phyloP scores from a whole-genome alignment of 2,113 vertebrate species.

The Muscicapa adusta region DNA sequence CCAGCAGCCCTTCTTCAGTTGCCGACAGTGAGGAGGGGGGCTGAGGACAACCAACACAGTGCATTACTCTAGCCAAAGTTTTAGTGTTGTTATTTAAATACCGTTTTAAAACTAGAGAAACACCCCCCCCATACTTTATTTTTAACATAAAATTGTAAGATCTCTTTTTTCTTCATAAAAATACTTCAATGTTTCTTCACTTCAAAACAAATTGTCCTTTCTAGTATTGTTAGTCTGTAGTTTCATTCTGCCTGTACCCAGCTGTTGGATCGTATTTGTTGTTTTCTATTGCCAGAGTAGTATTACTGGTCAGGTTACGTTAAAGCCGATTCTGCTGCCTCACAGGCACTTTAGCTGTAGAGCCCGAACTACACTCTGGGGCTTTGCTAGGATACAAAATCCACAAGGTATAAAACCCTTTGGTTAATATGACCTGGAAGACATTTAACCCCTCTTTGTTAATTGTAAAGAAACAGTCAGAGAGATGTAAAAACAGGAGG shows the following conservation, averaged over 20 bases:
- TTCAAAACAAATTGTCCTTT: background rate
- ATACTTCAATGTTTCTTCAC: background rate
- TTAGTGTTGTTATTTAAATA: background rate
- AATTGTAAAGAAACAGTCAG: constrained; percentile 56
- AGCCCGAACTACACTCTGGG: constrained; percentile 61
- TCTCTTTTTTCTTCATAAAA: background rate
- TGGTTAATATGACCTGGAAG: constrained; percentile 60
- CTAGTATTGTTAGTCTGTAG: background rate
- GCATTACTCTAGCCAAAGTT: background rate
- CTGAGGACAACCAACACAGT: background rate
- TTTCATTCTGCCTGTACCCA: background rate
- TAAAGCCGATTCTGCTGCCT: constrained; percentile 52
- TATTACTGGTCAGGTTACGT: constrained; percentile 22
- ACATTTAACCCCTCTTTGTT: constrained; percentile 59
- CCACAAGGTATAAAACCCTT: constrained; percentile 60
- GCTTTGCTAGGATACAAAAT: constrained; percentile 67
- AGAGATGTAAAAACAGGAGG: background rate
- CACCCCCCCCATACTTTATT: background rate
- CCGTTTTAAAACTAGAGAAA: background rate
- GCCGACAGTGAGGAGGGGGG: background rate
- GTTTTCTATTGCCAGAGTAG: constrained; percentile 23
- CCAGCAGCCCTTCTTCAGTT: background rate
- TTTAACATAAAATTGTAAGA: background rate
- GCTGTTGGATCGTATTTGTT: constrained; percentile 8
- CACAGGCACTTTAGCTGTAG: constrained; percentile 58